Conservation (phyloP, 1,140 invertebrate genomes). For the Drosophila kikkawai region DNA sequence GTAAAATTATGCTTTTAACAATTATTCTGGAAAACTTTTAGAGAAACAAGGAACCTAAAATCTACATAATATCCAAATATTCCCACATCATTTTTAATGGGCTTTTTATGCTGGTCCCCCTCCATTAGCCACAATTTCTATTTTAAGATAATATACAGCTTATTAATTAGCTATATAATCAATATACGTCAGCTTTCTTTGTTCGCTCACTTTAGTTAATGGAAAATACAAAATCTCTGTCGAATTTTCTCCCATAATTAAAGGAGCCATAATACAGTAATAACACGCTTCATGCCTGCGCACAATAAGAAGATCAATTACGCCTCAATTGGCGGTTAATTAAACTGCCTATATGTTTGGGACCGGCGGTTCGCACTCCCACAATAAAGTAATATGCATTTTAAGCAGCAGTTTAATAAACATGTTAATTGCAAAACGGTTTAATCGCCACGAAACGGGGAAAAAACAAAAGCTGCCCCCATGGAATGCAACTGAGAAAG, state of each 20-base stretch:
- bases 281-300: slow-evolving; percentile 27
- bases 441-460: slow-evolving; percentile 17
- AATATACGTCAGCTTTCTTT: slow-evolving; percentile 8
- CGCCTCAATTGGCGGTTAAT: slow-evolving; percentile 31
- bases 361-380: slow-evolving; percentile 21
- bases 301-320: slow-evolving; percentile 53
- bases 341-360: slow-evolving; percentile 31
- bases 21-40: background rate
- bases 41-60: background rate
- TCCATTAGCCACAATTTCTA: background rate
- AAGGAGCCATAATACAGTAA: slow-evolving; percentile 30
- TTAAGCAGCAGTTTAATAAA: slow-evolving; percentile 47
- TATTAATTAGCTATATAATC: background rate
- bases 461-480: slow-evolving; percentile 3
- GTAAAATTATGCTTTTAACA: background rate
- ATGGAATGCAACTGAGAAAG: slow-evolving; percentile 26
- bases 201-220: slow-evolving; percentile 9
- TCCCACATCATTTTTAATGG: background rate
- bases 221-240: slow-evolving; percentile 8
- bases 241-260: slow-evolving; percentile 24
- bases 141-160: background rate
- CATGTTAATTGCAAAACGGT: slow-evolving; percentile 52
- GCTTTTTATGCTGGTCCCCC: background rate
- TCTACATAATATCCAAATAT: background rate
- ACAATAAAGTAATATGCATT: slow-evolving; percentile 54